phyloP scores from a whole-genome alignment of 2,888 invertebrate species.

The Cephalotes varians region DNA sequence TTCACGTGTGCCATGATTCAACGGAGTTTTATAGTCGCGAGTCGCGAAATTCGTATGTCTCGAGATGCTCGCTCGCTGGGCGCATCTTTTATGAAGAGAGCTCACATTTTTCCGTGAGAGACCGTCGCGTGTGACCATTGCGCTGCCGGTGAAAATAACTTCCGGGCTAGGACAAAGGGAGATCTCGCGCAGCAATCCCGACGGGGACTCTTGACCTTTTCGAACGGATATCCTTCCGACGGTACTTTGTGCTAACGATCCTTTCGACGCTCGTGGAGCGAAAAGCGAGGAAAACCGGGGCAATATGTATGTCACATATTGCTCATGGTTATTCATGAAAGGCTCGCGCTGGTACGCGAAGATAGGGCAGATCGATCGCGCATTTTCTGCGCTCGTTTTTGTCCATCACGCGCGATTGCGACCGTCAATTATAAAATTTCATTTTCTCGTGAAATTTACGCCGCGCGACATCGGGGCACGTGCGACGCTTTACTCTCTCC shows the following conservation, averaged over 20 bases:
- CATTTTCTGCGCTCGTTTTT: conserved; percentile 61
- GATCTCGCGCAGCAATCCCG: conserved; percentile 35
- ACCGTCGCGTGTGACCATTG: neutral
- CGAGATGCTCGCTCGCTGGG: neutral
- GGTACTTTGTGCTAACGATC: conserved; percentile 82
- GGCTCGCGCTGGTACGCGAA: conserved; percentile 72
- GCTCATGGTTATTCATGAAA: conserved; percentile 83
- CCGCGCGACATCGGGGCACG: neutral
- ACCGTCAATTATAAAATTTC: conserved; percentile 34
- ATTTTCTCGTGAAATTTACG: conserved; percentile 33
- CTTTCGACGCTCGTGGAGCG: conserved; percentile 70
- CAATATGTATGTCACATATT: conserved; percentile 79
- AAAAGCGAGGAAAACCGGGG: conserved; percentile 70
- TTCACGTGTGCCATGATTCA: no score
- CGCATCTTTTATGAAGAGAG: neutral
- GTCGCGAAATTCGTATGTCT: neutral
- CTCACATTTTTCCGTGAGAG: neutral
- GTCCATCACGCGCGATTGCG: conserved; percentile 42
- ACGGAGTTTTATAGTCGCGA: neutral
- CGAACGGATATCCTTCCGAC: conserved; percentile 81
- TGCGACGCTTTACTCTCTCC: neutral
- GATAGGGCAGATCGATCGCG: conserved; percentile 76
- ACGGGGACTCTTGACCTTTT: conserved; percentile 83
- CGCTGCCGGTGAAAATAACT: conserved; percentile 18
- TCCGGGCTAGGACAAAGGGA: conserved; percentile 28